A percentile compares a stretch with the other conserved stretches of the same genome.
phyloP scores from a whole-genome alignment of 2,113 vertebrate species.

The Neodon shergylaensis region DNA sequence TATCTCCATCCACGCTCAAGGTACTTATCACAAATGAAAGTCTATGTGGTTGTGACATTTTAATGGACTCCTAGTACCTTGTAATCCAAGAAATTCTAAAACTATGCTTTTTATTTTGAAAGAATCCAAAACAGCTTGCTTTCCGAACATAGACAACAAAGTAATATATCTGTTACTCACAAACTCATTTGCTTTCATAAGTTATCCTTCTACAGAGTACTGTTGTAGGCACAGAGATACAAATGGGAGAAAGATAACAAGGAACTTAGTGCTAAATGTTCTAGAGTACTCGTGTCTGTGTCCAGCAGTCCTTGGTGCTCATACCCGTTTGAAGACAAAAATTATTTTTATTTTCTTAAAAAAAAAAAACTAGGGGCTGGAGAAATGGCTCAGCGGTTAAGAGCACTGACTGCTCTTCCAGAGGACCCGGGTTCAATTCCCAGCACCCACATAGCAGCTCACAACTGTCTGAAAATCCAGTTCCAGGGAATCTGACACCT shows the following conservation, averaged over 20 bases:
- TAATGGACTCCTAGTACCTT: neutral
- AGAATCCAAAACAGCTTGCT: neutral
- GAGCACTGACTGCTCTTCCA: too few relatives aligned
- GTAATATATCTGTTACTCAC: neutral
- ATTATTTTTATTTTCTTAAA: too few relatives aligned
- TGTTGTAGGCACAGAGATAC: neutral
- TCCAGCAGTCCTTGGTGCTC: neutral
- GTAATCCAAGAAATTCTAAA: neutral
- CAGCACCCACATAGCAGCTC: too few relatives aligned
- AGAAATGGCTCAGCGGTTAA: too few relatives aligned
- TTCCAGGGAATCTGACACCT: too few relatives aligned
- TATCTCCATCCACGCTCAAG: neutral
- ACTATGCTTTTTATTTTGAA: neutral
- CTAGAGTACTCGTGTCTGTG: rapidly evolving
- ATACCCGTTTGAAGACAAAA: neutral
- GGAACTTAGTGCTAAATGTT: neutral
- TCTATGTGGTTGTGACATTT: neutral
- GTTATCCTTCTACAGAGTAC: neutral
- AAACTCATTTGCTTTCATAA: neutral
- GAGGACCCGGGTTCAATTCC: too few relatives aligned
- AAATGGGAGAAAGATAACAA: too few relatives aligned
- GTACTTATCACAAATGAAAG: neutral
- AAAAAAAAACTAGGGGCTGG: too few relatives aligned
- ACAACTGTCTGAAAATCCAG: too few relatives aligned
- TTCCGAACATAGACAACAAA: neutral